A percentile compares a stretch with the other conserved stretches of the same genome.
Evolutionary conservation across 2,888 invertebrate species (phyloP).

Genomic region (Diadromus collaris): DNA sequence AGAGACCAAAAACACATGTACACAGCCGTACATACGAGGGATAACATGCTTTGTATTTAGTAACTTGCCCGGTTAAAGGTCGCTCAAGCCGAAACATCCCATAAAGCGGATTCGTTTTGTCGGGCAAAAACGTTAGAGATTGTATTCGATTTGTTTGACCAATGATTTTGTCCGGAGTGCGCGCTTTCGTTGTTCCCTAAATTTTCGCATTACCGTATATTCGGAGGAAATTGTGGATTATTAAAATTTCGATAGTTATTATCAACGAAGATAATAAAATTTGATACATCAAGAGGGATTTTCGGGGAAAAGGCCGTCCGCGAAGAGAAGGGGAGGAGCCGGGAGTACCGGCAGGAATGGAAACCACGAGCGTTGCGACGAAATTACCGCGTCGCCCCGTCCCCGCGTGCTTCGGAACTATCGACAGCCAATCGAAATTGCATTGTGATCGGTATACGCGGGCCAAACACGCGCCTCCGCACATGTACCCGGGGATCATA

Average conservation of each 20-base stretch:
- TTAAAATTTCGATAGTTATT: slow-evolving; percentile 39
- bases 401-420: slow-evolving; percentile 18
- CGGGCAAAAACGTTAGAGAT: slow-evolving; percentile 18
- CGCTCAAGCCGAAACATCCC: slow-evolving; percentile 44
- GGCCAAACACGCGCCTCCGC: neutral
- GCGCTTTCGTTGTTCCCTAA: neutral
- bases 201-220: neutral
- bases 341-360: slow-evolving; percentile 3
- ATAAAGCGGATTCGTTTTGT: slow-evolving; percentile 49
- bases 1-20: slow-evolving; percentile 5
- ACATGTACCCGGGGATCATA: slow-evolving; percentile 8
- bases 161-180: neutral
- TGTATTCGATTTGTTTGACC: slow-evolving; percentile 42
- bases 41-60: slow-evolving; percentile 25
- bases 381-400: slow-evolving; percentile 20
- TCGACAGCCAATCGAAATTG: slow-evolving; percentile 50
- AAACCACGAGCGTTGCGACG: slow-evolving; percentile 33
- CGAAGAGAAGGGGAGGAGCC: neutral
- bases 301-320: slow-evolving; percentile 3
- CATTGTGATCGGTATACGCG: slow-evolving; percentile 44
- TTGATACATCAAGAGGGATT: slow-evolving; percentile 13
- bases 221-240: slow-evolving; percentile 26
- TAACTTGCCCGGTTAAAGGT: slow-evolving; percentile 45
- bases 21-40: neutral
- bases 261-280: slow-evolving; percentile 47